Evolutionary conservation across 2,888 invertebrate species (phyloP).

Genomic region (Ypsolopha sequella): DNA sequence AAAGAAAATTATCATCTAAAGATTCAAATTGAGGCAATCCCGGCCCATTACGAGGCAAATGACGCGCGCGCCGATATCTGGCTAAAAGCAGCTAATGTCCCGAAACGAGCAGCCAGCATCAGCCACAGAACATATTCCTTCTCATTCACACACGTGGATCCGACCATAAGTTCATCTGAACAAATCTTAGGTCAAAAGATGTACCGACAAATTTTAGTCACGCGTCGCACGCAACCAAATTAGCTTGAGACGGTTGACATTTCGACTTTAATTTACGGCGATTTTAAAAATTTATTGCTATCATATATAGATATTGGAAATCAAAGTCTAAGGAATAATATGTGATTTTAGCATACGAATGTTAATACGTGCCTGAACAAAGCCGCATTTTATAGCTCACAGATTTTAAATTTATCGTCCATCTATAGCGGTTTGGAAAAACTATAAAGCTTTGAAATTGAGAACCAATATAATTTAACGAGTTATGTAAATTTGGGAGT

Average conservation of each 20-base stretch:
- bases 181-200: slow-evolving; percentile 28
- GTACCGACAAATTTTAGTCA: slow-evolving; percentile 40
- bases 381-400: not conserved
- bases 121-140: slow-evolving; percentile 23
- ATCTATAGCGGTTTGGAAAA: not conserved
- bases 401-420: not conserved
- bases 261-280: not conserved
- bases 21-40: slow-evolving; percentile 53
- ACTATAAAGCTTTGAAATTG: not conserved
- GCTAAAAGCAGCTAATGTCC: slow-evolving; percentile 52
- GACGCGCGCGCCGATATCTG: slow-evolving; percentile 40
- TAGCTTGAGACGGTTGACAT: slow-evolving; percentile 15
- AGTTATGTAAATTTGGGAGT: slow-evolving; percentile 1
- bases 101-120: slow-evolving; percentile 18
- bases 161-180: slow-evolving; percentile 19
- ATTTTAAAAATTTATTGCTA: not conserved
- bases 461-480: not conserved
- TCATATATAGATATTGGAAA: not conserved
- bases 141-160: slow-evolving; percentile 16
- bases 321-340: not conserved
- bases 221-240: slow-evolving; percentile 34
- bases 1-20: slow-evolving; percentile 29
- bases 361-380: not conserved
- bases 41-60: slow-evolving; percentile 50
- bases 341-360: slow-evolving; percentile 2